Evolutionary conservation across 30 jellyfish, hydroid and myxozoan genomes (phyloP).

Genomic region (Cassiopea andromeda): DNA sequence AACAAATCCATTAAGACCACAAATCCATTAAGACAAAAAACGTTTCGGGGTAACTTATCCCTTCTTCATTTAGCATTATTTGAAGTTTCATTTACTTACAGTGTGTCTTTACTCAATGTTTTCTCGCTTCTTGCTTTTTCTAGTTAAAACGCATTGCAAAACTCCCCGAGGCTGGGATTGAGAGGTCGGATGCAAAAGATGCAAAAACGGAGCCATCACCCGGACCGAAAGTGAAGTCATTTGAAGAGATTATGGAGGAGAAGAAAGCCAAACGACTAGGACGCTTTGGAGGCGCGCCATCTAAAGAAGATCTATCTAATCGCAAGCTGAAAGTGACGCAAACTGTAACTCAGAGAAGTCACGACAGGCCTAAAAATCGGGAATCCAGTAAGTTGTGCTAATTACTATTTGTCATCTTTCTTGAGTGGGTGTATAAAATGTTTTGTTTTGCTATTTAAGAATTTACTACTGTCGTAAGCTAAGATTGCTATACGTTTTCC

Average conservation of each 20-base stretch:
- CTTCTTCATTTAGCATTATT: too few species aligned
- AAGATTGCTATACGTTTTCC: too few species aligned
- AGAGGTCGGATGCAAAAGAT: conserved; percentile 14
- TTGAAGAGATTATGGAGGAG: conserved; percentile 94
- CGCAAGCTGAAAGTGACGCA: conserved; percentile 18
- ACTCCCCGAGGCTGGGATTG: conserved; percentile 22
- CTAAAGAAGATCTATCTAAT: neutral
- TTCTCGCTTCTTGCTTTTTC: neutral
- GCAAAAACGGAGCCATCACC: conserved; percentile 34
- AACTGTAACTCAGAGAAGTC: neutral
- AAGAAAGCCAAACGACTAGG: conserved; percentile 80
- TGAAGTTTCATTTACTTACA: too few species aligned
- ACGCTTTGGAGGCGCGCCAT: conserved; percentile 13
- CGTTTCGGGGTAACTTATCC: too few species aligned
- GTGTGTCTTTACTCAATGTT: neutral
- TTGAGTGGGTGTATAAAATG: too few species aligned
- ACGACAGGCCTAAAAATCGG: too few species aligned
- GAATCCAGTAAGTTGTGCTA: too few species aligned
- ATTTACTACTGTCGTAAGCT: too few species aligned
- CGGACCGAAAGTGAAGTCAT: conserved; percentile 72
- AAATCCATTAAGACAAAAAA: too few species aligned
- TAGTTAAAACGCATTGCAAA: conserved; percentile 22
- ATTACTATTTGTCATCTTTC: too few species aligned
- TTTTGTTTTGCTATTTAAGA: too few species aligned
- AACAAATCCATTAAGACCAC: too few species aligned